phyloP scores from a whole-genome alignment of 1,140 invertebrate genomes.

The Cotesia vestalis region DNA sequence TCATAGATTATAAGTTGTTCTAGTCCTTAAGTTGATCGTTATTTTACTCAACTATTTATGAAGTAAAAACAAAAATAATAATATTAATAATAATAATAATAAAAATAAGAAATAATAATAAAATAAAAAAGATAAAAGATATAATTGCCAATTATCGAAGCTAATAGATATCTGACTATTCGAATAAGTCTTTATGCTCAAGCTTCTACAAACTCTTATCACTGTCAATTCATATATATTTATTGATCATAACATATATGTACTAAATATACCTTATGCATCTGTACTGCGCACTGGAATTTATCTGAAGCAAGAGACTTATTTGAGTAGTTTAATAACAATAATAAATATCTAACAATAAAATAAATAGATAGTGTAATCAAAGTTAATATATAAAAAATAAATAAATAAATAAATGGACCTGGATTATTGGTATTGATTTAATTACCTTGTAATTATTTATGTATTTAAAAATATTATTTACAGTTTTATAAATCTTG shows the following conservation, averaged over 20 bases:
- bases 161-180: slow-evolving; percentile 41
- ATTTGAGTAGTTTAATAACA: slow-evolving; percentile 55
- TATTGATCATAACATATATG: slow-evolving; percentile 33
- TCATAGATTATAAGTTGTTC: slow-evolving; percentile 36
- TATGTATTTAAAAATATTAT: neutral
- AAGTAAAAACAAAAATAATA: slow-evolving; percentile 14
- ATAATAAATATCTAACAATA: slow-evolving; percentile 44
- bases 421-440: slow-evolving; percentile 40
- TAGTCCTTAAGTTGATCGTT: slow-evolving; percentile 42
- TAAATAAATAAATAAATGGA: slow-evolving; percentile 54
- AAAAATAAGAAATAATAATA: too few species aligned
- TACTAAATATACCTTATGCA: slow-evolving; percentile 11
- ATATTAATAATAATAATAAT: too few species aligned
- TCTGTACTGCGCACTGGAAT: slow-evolving; percentile 36
- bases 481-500: neutral
- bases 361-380: slow-evolving; percentile 58
- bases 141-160: slow-evolving; percentile 40
- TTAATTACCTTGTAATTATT: slow-evolving; percentile 1
- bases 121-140: slow-evolving; percentile 27
- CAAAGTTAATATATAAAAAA: slow-evolving; percentile 56
- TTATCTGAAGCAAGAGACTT: slow-evolving; percentile 44
- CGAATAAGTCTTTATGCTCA: slow-evolving; percentile 44
- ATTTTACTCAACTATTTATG: slow-evolving; percentile 39
- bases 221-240: slow-evolving; percentile 27
- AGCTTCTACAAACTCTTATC: neutral